Evolutionary conservation across 2,797 vertebrate genomes (phyloP), one percentile per base, ranked within the genome.

Genomic region (Halcyon badia): DNA sequence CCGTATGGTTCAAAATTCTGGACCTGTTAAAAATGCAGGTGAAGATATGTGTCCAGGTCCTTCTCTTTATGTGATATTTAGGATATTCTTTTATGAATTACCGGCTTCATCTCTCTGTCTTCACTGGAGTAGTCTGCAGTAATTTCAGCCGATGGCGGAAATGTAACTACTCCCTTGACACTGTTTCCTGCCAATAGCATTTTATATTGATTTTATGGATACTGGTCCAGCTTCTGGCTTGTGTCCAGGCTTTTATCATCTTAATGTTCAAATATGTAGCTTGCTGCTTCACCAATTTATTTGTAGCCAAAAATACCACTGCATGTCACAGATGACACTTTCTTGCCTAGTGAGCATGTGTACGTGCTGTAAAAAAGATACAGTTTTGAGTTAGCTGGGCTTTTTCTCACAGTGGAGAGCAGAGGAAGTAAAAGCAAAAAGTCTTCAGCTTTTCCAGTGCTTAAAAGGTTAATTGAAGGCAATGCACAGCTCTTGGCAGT

Each of bases 251-350:
- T 70, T 62, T 61, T 49, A 26, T 64, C 21, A 12, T 76, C 35
- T 41, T 87, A 28, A 42, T n/a, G 12, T 39, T 64, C 46, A 79
- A 30, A 48, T 46, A 22, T 3, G 19, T 68, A 76, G n/a, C 35
- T 91, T 92, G 39, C 9, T 35, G 70, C 72, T 93, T 85, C 64
- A 41, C 35, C 6, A 7, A 0, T 89, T 62, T 66, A 20, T 80
- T 60, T 42, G 16, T 42, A n/a, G 35, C n/a, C 68, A 79, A 82
- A 42, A 42, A 31, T 48, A 58, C n/a, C 15, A 6, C 28, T 42
- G 0, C 25, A 1, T 66, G 19, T 66, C 69, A 33, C 1, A 2
- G 33, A 6, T 56, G 24, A 30, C 37, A 14, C 25, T 42, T 75
- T 58, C 42, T 81, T 60, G 16, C 33, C 22, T 77, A 41, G 20